Evolutionary conservation across 2,113 vertebrate genomes (phyloP).

Genomic region (Sinocyclocheilus rhinocerous): DNA sequence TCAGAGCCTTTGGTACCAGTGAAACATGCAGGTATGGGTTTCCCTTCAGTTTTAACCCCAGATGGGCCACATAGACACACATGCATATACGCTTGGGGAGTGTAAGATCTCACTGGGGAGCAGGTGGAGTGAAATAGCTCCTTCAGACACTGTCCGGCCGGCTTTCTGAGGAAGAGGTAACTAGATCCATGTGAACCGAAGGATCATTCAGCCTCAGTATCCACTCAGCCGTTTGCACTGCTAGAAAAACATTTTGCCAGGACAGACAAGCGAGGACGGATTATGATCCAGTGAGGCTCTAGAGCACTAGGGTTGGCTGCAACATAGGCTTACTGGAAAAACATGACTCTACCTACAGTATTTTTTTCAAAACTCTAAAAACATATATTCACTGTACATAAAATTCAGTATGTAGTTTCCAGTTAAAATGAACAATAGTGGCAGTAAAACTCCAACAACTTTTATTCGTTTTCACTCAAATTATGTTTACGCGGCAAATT

Average conservation of each 20-base stretch:
- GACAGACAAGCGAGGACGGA: constrained; percentile 45
- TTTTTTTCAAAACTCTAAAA: background rate
- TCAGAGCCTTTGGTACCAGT: constrained; percentile 57
- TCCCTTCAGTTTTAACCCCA: constrained; percentile 53
- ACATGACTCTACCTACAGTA: background rate
- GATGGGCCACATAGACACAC: constrained; percentile 39
- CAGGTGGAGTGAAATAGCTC: constrained; percentile 28
- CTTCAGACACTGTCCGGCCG: too few species aligned
- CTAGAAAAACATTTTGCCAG: constrained; percentile 65
- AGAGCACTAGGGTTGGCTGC: background rate
- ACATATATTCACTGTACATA: background rate
- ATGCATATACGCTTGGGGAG: too few species aligned
- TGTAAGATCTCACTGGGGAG: constrained; percentile 9
- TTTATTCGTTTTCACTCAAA: too few species aligned
- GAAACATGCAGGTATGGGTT: constrained; percentile 61
- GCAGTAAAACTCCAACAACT: background rate
- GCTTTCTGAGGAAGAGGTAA: constrained; percentile 54
- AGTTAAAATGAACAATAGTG: background rate
- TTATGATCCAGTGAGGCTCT: background rate
- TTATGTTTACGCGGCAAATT: too few species aligned
- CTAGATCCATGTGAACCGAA: constrained; percentile 56
- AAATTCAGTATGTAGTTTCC: background rate
- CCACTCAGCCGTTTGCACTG: constrained; percentile 56
- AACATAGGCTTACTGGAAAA: background rate
- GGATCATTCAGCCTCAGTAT: constrained; percentile 56